Evolutionary conservation across 2,113 vertebrate species (phyloP).

Genomic region (Crotalus helleri): DNA sequence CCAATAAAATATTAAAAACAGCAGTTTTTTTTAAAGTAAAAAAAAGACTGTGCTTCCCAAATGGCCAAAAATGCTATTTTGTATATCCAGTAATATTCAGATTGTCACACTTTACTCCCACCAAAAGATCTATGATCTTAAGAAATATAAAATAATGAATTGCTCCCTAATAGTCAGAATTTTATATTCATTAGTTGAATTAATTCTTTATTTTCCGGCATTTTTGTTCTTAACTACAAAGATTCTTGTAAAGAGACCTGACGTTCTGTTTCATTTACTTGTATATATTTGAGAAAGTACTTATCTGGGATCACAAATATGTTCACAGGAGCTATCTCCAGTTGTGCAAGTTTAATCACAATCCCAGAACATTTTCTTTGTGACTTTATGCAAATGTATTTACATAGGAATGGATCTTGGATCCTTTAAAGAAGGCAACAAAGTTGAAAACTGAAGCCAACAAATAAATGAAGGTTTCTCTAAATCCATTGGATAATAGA

Average conservation of each 20-base stretch:
- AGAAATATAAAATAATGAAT: constrained; percentile 17
- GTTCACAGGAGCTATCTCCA: constrained; percentile 61
- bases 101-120: background rate
- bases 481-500: constrained; percentile 99
- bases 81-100: constrained; percentile 4
- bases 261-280: constrained; percentile 54
- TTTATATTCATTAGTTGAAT: background rate
- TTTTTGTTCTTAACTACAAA: constrained; percentile 37
- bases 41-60: background rate
- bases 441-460: constrained; percentile 85
- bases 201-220: background rate
- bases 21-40: constrained; percentile 18
- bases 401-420: constrained; percentile 80
- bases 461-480: constrained; percentile 97
- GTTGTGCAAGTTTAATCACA: constrained; percentile 69
- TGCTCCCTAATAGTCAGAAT: constrained; percentile 7
- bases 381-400: constrained; percentile 83
- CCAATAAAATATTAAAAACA: background rate
- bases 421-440: constrained; percentile 77
- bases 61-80: background rate
- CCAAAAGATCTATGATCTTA: background rate
- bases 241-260: constrained; percentile 36
- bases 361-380: constrained; percentile 75
- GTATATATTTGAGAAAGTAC: constrained; percentile 65
- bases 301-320: constrained; percentile 71